phyloP scores from a whole-genome alignment of 2,113 vertebrate genomes.

The Lophius piscatorius region DNA sequence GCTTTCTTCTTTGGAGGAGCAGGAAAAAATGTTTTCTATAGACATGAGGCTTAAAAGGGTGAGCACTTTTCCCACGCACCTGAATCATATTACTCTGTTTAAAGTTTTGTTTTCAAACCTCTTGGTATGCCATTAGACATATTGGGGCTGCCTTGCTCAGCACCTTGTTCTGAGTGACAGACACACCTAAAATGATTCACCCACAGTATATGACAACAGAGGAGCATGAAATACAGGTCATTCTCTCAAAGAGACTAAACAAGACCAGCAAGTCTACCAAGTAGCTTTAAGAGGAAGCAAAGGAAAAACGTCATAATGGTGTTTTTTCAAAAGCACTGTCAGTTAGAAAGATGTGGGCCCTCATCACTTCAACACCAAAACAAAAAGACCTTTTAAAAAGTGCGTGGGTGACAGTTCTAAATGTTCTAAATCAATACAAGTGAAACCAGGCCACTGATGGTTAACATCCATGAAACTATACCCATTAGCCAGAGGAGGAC shows the following conservation, averaged over 20 bases:
- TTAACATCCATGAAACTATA: slow-evolving; percentile 40
- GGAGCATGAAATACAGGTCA: slow-evolving; percentile 60
- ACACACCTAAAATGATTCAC: slow-evolving; percentile 66
- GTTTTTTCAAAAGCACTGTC: slow-evolving; percentile 20
- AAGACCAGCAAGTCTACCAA: slow-evolving; percentile 73
- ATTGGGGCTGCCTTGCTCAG: slow-evolving; percentile 1
- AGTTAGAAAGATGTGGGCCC: neutral
- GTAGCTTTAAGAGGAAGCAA: slow-evolving; percentile 42
- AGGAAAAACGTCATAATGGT: neutral
- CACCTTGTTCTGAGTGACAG: slow-evolving; percentile 25
- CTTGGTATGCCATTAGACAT: slow-evolving; percentile 23
- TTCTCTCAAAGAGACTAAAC: slow-evolving; percentile 62
- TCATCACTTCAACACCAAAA: neutral
- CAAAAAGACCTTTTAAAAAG: too few relatives aligned
- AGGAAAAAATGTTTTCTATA: too few relatives aligned
- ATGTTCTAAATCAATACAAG: neutral
- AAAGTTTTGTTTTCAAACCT: slow-evolving; percentile 7
- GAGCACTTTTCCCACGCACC: neutral
- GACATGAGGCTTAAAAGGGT: neutral
- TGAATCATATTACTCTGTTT: slow-evolving; percentile 30
- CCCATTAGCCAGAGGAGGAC: neutral
- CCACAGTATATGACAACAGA: slow-evolving; percentile 14
- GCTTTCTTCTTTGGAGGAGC: too few relatives aligned
- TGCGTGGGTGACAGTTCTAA: neutral
- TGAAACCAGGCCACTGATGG: neutral